Conservation (phyloP, 2,113 vertebrate species). For the Gobius niger region DNA sequence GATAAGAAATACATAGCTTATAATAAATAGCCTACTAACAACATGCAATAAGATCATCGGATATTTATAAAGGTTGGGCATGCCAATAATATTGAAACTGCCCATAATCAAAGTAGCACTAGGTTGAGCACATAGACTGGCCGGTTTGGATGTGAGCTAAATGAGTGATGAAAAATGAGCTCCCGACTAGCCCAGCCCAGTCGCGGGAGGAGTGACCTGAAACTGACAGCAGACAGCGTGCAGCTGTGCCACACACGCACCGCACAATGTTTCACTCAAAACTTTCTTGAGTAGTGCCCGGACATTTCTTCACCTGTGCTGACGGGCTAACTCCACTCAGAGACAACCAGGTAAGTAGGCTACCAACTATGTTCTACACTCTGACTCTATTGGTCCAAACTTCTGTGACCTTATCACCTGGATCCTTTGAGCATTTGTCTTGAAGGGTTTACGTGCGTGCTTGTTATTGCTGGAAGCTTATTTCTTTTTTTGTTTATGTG, state of each 20-base stretch:
- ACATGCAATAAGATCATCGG: no score
- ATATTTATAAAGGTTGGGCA: no score
- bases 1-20: no score
- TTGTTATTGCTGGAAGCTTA: not conserved
- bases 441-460: not conserved
- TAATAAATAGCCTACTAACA: no score
- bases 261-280: slow-evolving; percentile 1
- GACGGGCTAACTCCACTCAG: not conserved
- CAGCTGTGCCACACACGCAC: not conserved
- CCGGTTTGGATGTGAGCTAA: no score
- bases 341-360: not conserved
- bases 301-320: not conserved
- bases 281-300: not conserved
- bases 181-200: not conserved
- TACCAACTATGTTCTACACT: not conserved
- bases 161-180: not conserved
- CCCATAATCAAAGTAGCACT: no score
- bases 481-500: no score
- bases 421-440: not conserved
- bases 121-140: no score
- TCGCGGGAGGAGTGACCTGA: not conserved
- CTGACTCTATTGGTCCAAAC: not conserved
- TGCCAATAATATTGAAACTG: no score
- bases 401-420: not conserved
- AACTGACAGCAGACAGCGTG: not conserved